These are phyloP conservation scores for Acomys russatus DNA, from an alignment of 2,797 vertebrate genomes.

Conservation along the genomic window DNA sequence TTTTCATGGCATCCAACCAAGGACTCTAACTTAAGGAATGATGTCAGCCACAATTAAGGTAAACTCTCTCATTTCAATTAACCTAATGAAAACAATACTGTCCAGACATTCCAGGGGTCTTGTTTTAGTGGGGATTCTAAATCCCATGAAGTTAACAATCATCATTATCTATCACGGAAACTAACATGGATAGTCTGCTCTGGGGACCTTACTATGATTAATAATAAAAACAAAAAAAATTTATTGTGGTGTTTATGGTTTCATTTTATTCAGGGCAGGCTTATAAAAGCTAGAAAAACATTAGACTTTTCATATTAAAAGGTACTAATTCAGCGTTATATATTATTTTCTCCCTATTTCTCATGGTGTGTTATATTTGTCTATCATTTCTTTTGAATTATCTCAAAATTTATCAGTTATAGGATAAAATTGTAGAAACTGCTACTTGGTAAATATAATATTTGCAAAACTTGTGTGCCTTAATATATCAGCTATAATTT, in stretches of 20 bases:
- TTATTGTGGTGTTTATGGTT: not conserved
- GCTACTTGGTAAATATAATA: not conserved
- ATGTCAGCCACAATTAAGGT: not conserved
- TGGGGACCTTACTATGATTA: not conserved
- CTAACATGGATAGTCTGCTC: not conserved
- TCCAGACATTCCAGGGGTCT: not conserved
- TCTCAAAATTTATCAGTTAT: not conserved
- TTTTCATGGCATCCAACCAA: not conserved
- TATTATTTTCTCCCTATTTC: not conserved
- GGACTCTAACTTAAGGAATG: not conserved
- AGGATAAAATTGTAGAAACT: not conserved
- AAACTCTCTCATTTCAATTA: not conserved
- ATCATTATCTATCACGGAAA: not conserved
- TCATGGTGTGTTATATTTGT: not conserved
- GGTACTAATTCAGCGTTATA: not conserved
- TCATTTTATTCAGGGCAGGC: not conserved
- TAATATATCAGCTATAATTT: not conserved
- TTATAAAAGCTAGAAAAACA: not conserved
- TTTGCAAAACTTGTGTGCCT: not conserved
- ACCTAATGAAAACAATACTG: not conserved
- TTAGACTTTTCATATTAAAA: not conserved
- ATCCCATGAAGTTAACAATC: not conserved
- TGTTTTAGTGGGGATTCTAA: not conserved
- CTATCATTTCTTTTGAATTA: conserved; percentile 2
- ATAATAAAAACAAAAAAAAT: not conserved